Percentiles rank a stretch among this genome's conserved stretches.
Evolutionary conservation across 2,113 vertebrate genomes (phyloP).

Genomic region (Rhegmatorhina hoffmannsi): DNA sequence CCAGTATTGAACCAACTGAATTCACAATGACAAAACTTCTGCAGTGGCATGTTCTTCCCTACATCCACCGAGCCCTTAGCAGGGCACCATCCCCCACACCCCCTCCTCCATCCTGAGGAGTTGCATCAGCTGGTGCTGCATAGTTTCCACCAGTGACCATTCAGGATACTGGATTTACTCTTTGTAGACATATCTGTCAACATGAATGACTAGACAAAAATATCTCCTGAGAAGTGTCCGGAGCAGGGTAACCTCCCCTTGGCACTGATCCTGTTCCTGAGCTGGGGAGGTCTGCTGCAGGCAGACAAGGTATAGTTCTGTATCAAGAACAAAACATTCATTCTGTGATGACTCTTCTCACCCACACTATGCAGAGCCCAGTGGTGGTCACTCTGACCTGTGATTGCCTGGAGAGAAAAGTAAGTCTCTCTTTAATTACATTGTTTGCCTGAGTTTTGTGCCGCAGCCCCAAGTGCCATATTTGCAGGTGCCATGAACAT

Average conservation of each 20-base stretch:
- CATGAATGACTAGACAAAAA: not conserved
- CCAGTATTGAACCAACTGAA: not conserved
- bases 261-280: not conserved
- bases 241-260: not conserved
- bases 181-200: not conserved
- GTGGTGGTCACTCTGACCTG: not conserved
- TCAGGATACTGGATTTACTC: not conserved
- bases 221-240: not conserved
- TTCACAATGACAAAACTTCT: not conserved
- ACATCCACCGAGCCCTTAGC: not conserved
- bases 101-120: not conserved
- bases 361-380: fast-evolving
- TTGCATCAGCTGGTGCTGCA: not conserved
- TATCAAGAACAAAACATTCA: not conserved
- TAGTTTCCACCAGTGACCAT: fast-evolving
- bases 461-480: not conserved
- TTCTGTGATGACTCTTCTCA: not conserved
- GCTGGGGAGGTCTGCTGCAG: not conserved
- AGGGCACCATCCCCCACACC: fast-evolving
- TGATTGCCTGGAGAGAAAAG: not conserved
- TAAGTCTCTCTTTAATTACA: not conserved
- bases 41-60: not conserved
- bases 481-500: not conserved
- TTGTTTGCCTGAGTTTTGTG: not conserved
- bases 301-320: not conserved